Percentiles rank a stretch among this genome's conserved stretches.
phyloP scores from a whole-genome alignment of 2,113 vertebrate species.

The Thomomys bottae region DNA sequence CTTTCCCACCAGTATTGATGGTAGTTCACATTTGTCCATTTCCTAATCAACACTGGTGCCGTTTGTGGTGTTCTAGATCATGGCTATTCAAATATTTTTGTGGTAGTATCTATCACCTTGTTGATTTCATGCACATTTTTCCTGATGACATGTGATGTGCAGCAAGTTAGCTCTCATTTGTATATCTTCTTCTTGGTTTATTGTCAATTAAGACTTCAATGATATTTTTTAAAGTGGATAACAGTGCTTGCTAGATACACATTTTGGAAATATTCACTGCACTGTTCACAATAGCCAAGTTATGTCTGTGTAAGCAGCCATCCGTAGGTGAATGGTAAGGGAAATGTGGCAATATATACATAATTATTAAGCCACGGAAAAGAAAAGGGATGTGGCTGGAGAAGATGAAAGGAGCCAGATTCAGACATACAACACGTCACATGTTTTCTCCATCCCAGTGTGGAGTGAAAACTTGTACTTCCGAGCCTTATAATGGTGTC shows the following conservation, averaged over 20 bases:
- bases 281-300: background rate
- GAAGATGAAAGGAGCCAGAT: background rate
- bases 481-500: too few species aligned
- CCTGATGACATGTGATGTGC: background rate
- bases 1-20: background rate
- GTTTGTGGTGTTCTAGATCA: background rate
- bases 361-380: background rate
- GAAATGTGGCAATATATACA: background rate
- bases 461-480: background rate
- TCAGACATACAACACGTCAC: background rate
- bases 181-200: background rate
- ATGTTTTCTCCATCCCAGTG: background rate
- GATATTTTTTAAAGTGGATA: background rate
- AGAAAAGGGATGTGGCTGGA: background rate
- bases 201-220: background rate
- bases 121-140: background rate
- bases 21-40: background rate
- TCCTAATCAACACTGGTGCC: background rate
- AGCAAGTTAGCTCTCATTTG: background rate
- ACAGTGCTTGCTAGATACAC: too few species aligned
- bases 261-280: too few species aligned
- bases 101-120: background rate
- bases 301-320: too few species aligned
- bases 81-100: background rate
- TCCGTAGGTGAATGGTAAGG: too few species aligned